Evolutionary conservation across 2,113 vertebrate genomes (phyloP).

Genomic region (Catharus fuscescens): DNA sequence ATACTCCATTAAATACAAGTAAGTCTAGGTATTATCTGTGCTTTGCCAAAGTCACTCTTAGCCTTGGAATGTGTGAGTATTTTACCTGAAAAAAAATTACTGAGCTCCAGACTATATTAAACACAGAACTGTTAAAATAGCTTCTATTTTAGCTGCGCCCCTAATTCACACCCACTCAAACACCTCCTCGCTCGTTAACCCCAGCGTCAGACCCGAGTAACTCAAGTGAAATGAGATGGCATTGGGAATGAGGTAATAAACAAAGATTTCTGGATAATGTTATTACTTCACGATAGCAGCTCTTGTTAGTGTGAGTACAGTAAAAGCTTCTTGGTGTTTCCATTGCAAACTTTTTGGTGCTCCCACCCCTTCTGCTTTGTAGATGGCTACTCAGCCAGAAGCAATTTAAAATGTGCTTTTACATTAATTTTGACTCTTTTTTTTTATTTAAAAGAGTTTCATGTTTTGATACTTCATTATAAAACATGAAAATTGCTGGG

Average conservation of each 20-base stretch:
- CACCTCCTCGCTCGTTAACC: slow-evolving; percentile 25
- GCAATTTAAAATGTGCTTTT: slow-evolving; percentile 36
- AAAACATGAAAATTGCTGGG: background rate
- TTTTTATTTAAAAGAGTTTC: background rate
- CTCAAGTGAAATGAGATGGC: slow-evolving; percentile 37
- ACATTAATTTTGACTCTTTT: background rate
- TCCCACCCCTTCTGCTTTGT: background rate
- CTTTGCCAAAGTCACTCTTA: slow-evolving; percentile 20
- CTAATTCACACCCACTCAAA: slow-evolving; percentile 46
- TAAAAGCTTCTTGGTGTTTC: slow-evolving; percentile 25
- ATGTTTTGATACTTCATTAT: slow-evolving; percentile 10
- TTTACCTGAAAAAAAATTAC: slow-evolving; percentile 29
- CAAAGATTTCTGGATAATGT: slow-evolving; percentile 29
- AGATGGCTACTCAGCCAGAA: slow-evolving; percentile 7
- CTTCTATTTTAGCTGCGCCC: slow-evolving; percentile 33
- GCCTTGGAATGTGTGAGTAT: background rate
- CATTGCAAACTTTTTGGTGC: slow-evolving; percentile 23
- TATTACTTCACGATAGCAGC: slow-evolving; percentile 39
- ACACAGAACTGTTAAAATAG: slow-evolving; percentile 34
- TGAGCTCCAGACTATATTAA: slow-evolving; percentile 35
- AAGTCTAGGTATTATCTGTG: background rate
- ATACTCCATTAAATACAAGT: background rate
- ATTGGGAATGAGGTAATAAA: slow-evolving; percentile 43
- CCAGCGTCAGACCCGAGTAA: slow-evolving; percentile 10
- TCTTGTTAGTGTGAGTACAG: slow-evolving; percentile 4